Conservation (phyloP, 2,113 vertebrate species). For the Mionectes macconnelli region DNA sequence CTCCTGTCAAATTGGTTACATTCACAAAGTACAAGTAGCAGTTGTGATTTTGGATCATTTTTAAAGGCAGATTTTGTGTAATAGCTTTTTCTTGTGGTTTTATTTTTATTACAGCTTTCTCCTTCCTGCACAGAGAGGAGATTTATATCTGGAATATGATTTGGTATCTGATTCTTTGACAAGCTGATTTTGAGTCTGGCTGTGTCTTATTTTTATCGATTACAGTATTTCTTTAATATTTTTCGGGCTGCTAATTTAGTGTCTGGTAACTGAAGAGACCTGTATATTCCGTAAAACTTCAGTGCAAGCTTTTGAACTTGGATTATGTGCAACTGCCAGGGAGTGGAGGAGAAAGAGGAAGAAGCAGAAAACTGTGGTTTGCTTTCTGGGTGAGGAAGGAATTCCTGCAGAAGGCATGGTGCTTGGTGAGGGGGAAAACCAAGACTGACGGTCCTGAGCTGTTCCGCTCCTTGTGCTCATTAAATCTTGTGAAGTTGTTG, state of each 20-base stretch:
- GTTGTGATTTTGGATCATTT: background rate
- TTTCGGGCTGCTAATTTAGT: background rate
- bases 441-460: background rate
- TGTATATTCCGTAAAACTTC: background rate
- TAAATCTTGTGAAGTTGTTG: background rate
- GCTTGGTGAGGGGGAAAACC: background rate
- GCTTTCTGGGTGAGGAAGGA: background rate
- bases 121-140: background rate
- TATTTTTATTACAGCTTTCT: background rate
- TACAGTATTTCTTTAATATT: background rate
- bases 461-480: background rate
- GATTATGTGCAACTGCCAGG: background rate
- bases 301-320: fast-evolving
- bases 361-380: background rate
- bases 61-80: conserved; percentile 1
- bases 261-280: background rate
- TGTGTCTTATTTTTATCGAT: background rate
- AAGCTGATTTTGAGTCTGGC: background rate
- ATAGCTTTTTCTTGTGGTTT: background rate
- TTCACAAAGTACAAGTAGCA: background rate
- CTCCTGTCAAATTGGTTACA: conserved; percentile 5
- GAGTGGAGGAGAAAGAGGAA: background rate
- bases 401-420: background rate
- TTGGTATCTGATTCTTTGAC: background rate
- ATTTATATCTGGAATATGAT: background rate